Evolutionary conservation across 2,888 invertebrate species (phyloP).

Genomic region (Macrosiphum euphorbiae): DNA sequence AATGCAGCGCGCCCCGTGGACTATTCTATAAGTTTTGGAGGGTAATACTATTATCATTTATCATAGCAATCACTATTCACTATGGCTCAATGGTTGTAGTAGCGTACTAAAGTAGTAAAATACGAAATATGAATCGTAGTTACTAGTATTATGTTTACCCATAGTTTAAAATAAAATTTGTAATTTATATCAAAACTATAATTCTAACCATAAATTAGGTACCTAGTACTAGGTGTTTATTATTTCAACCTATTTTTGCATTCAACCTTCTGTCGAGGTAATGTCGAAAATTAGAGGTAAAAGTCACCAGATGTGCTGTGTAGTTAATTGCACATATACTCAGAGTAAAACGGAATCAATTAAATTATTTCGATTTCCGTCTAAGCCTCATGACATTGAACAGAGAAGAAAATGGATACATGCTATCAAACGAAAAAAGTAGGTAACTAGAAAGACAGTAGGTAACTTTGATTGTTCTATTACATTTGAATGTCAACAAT

Average conservation of each 20-base stretch:
- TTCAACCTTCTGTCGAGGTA: background rate
- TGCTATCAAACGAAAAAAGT: background rate
- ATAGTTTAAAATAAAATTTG: too few species aligned
- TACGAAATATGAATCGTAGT: too few species aligned
- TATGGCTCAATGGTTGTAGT: too few species aligned
- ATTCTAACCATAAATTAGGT: too few species aligned
- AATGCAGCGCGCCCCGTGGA: constrained; percentile 4
- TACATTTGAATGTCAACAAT: too few species aligned
- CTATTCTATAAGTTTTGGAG: background rate
- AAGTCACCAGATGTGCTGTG: constrained; percentile 3
- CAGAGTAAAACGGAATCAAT: background rate
- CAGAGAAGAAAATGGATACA: background rate
- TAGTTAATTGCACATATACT: background rate
- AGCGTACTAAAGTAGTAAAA: too few species aligned
- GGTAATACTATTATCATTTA: background rate
- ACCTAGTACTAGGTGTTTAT: too few species aligned
- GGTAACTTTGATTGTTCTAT: too few species aligned
- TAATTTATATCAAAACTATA: too few species aligned
- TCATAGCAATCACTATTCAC: too few species aligned
- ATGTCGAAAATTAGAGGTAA: background rate
- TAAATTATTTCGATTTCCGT: background rate
- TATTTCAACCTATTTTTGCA: too few species aligned
- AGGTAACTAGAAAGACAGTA: background rate
- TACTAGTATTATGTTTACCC: too few species aligned
- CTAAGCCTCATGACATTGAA: background rate